Base-by-base conservation (phyloP, 2,113 vertebrate species). In the Barbus barbus region DNA sequence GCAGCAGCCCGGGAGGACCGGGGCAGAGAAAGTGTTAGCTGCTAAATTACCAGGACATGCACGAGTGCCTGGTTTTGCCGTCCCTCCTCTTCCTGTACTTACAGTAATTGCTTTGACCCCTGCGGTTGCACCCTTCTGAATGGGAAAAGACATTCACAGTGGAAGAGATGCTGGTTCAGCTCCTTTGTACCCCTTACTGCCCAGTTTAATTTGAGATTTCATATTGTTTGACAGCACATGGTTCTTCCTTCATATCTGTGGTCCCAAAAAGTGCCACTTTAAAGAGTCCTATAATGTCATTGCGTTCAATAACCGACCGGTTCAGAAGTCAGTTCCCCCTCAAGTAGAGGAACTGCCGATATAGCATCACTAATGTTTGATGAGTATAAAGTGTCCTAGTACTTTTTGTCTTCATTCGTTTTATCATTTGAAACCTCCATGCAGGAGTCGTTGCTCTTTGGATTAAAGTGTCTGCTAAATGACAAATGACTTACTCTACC, bases 61-160 rank as follows among this genome's bases (percentile, higher is more conserved):
- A 63, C 56, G 11, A 67, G 48, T 36, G 41, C 56, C 11, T 12
- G 26, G 26, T 14, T 65, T 38, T 46, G 18, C 31, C 24, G 16
- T 61, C 71, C 58, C 60, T 31, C 73, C 80, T 74, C 72, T 24
- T 51, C n/a, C 71, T 65, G 67, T 82, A 86, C 72, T 86, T 82
- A 60, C 9, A 46, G 61, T 86, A 86, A 86, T 86, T 86, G 72
- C 41, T 51, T 77, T 86, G 73, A 82, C 80, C 84, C 71, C 72
- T 78, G 8, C 38, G 5, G 71, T 65, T 13, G 60, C 71, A 48
- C 56, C 24, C 53, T 74, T 24, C 20, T 69, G 69, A 13, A 67
- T 74, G 73, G 8, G 53, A 56, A 22, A 56, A 56, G 53, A 22
- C 18, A 9, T 63, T 58, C 61, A 36, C 36, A 24, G 74, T 8